Conservation (phyloP, 37 sponge, comb jelly and placozoan species). For the Spongilla lacustris region DNA sequence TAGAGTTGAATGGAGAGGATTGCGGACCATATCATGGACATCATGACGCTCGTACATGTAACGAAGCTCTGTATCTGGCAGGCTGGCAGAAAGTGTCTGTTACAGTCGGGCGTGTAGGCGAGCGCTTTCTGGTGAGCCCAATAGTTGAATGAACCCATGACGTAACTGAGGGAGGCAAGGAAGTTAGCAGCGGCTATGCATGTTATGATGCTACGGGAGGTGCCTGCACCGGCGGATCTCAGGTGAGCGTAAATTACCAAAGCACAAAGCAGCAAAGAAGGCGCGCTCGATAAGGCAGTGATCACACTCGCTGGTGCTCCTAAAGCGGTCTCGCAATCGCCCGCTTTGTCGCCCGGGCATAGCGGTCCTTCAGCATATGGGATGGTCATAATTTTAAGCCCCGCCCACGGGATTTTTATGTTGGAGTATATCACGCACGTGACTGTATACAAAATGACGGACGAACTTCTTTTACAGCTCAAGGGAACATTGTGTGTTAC, state of each 20-base stretch:
- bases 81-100: slow-evolving; percentile 3
- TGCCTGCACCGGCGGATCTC: slow-evolving; percentile 54
- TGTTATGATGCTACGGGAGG: slow-evolving; percentile 49
- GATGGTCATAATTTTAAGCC: neutral
- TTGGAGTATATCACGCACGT: too few relatives aligned
- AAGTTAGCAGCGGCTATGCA: slow-evolving; percentile 64
- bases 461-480: slow-evolving; percentile 50
- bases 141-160: slow-evolving; percentile 58
- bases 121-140: neutral
- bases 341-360: neutral
- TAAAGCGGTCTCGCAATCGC: neutral
- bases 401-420: too few relatives aligned
- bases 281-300: slow-evolving; percentile 26
- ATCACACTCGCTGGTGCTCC: neutral
- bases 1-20: slow-evolving; percentile 67
- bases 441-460: slow-evolving; percentile 67
- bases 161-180: slow-evolving; percentile 60
- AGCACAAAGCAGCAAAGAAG: slow-evolving; percentile 34
- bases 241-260: slow-evolving; percentile 34
- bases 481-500: slow-evolving; percentile 34
- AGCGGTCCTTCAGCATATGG: neutral
- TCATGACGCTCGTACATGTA: slow-evolving; percentile 37
- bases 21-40: slow-evolving; percentile 64
- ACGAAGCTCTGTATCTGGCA: slow-evolving; percentile 67
- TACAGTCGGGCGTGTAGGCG: neutral